These are phyloP conservation scores for Falco punctatus DNA, from an alignment of 2,113 vertebrate genomes.

Conservation along the genomic window DNA sequence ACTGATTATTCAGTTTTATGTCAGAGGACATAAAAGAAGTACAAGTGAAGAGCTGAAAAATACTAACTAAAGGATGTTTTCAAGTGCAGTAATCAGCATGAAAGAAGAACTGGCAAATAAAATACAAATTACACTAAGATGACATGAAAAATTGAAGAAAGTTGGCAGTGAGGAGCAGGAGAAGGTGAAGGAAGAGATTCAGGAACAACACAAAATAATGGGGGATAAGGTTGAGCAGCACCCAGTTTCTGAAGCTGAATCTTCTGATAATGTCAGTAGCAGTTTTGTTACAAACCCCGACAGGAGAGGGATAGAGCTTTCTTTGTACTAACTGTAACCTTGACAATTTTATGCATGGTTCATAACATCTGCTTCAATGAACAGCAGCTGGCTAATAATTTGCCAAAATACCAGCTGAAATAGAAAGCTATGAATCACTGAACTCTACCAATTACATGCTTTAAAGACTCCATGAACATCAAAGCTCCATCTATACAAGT, in stretches of 20 bases:
- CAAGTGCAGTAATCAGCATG: background rate
- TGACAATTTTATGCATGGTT: slow-evolving; percentile 55
- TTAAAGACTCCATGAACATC: slow-evolving; percentile 45
- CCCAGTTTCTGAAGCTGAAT: background rate
- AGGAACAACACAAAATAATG: background rate
- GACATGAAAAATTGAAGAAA: background rate
- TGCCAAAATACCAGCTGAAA: slow-evolving; percentile 54
- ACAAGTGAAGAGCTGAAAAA: background rate
- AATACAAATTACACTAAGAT: background rate
- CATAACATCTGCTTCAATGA: slow-evolving; percentile 66
- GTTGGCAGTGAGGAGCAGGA: background rate
- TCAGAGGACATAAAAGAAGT: background rate
- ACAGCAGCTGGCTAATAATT: slow-evolving; percentile 65
- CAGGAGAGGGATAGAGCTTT: background rate
- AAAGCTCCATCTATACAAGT: slow-evolving; percentile 7
- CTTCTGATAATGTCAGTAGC: background rate
- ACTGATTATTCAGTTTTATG: background rate
- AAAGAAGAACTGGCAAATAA: background rate
- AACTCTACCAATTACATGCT: slow-evolving; percentile 63
- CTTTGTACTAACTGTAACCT: slow-evolving; percentile 38
- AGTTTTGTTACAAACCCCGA: background rate
- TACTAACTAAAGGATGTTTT: background rate
- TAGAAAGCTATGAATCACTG: slow-evolving; percentile 66
- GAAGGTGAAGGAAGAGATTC: background rate
- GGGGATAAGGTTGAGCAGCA: background rate